Percentiles rank a stretch among this genome's conserved stretches.
phyloP scores from a whole-genome alignment of 1,140 invertebrate genomes.

The Papilio helenus region DNA sequence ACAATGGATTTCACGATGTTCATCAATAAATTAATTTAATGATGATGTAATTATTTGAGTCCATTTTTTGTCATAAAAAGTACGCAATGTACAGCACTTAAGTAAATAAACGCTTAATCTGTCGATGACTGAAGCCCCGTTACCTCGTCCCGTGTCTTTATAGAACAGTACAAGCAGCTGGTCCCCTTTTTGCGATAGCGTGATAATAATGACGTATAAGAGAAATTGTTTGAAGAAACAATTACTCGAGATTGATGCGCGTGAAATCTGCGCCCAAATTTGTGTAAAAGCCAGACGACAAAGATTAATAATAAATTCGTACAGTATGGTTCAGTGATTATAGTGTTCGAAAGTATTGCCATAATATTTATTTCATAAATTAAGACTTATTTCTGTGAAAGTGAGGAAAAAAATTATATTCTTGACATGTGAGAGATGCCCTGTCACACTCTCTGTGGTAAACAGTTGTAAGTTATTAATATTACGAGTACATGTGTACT shows the following conservation, averaged over 20 bases:
- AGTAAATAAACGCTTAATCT: not conserved
- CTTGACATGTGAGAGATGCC: not conserved
- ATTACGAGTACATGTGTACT: too few relatives aligned
- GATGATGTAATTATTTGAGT: too few relatives aligned
- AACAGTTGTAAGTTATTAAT: too few relatives aligned
- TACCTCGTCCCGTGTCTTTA: slow-evolving; percentile 22
- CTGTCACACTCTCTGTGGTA: too few relatives aligned
- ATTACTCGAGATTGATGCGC: slow-evolving; percentile 38
- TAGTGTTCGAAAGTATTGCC: slow-evolving; percentile 11
- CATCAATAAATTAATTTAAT: too few relatives aligned
- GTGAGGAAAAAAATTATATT: not conserved
- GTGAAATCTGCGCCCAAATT: slow-evolving; percentile 37
- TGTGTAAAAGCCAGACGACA: slow-evolving; percentile 1
- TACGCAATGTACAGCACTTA: not conserved
- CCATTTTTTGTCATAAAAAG: not conserved
- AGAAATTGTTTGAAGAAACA: slow-evolving; percentile 44
- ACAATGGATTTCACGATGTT: too few relatives aligned
- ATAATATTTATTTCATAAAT: slow-evolving; percentile 3
- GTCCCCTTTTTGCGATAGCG: slow-evolving; percentile 42
- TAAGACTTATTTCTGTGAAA: not conserved
- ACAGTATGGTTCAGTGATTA: not conserved
- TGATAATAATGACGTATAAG: slow-evolving; percentile 42
- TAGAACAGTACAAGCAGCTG: slow-evolving; percentile 14
- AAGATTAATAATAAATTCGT: slow-evolving; percentile 1
- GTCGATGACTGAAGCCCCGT: not conserved